Percentiles rank a stretch among this genome's conserved stretches.
phyloP scores from a whole-genome alignment of 2,888 invertebrate species.

The Leptopilina myrica region DNA sequence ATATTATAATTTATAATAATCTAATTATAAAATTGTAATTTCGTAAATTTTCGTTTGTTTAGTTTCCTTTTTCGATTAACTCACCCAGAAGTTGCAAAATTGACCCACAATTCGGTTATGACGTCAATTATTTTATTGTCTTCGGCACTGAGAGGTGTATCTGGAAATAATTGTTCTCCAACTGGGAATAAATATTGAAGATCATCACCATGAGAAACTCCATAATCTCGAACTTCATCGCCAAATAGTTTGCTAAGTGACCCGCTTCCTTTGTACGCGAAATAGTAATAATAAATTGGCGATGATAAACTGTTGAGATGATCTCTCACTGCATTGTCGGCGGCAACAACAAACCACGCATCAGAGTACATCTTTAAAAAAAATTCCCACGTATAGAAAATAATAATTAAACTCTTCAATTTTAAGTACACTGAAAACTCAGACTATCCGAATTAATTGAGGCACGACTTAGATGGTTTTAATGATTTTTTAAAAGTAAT shows the following conservation, averaged over 20 bases:
- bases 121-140: constrained; percentile 81
- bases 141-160: constrained; percentile 78
- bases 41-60: no score
- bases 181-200: constrained; percentile 88
- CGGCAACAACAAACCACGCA: constrained; percentile 83
- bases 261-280: constrained; percentile 82
- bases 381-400: background rate
- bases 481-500: no score
- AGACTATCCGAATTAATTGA: no score
- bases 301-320: constrained; percentile 75
- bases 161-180: constrained; percentile 80
- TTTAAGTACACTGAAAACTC: no score
- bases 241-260: constrained; percentile 87
- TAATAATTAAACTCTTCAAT: no score
- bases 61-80: constrained; percentile 44
- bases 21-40: no score
- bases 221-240: constrained; percentile 81
- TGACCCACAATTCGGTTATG: constrained; percentile 84
- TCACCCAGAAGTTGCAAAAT: constrained; percentile 87
- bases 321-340: constrained; percentile 81
- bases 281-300: constrained; percentile 83
- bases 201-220: constrained; percentile 91
- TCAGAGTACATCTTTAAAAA: constrained; percentile 84
- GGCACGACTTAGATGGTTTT: no score
- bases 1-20: no score